phyloP scores from a whole-genome alignment of 2,797 vertebrate genomes.

The Choloepus didactylus region DNA sequence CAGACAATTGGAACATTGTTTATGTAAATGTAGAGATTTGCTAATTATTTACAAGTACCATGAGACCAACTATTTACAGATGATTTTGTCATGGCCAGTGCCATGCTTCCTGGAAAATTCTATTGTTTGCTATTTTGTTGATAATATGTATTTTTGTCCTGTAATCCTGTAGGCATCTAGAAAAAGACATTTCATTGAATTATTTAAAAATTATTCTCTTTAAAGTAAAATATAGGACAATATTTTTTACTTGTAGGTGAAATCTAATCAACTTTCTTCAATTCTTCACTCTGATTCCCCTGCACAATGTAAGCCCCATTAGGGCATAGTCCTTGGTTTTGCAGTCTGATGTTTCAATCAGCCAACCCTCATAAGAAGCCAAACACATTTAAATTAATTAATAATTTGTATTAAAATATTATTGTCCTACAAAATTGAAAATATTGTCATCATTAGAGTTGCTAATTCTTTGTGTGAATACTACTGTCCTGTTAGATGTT shows the following conservation, averaged over 20 bases:
- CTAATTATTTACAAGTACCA: background rate
- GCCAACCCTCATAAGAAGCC: background rate
- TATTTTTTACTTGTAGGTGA: background rate
- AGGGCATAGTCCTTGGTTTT: background rate
- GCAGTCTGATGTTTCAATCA: background rate
- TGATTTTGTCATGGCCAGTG: background rate
- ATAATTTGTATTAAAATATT: constrained; percentile 5
- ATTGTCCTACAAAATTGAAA: background rate
- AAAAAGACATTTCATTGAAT: background rate
- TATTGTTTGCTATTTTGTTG: background rate
- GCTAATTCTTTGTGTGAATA: background rate
- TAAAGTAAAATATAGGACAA: background rate
- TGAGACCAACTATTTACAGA: background rate
- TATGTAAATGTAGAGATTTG: background rate
- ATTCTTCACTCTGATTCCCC: background rate
- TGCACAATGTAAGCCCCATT: background rate
- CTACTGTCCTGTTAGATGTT: background rate
- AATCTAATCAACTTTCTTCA: background rate
- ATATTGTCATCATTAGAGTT: background rate
- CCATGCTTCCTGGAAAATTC: background rate
- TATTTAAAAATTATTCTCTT: background rate
- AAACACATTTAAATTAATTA: background rate
- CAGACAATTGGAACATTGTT: background rate
- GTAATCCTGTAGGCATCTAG: background rate
- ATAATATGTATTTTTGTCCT: background rate